Evolutionary conservation across 2,888 invertebrate genomes (phyloP).

Genomic region (Caenorhabditis macrosperma): DNA sequence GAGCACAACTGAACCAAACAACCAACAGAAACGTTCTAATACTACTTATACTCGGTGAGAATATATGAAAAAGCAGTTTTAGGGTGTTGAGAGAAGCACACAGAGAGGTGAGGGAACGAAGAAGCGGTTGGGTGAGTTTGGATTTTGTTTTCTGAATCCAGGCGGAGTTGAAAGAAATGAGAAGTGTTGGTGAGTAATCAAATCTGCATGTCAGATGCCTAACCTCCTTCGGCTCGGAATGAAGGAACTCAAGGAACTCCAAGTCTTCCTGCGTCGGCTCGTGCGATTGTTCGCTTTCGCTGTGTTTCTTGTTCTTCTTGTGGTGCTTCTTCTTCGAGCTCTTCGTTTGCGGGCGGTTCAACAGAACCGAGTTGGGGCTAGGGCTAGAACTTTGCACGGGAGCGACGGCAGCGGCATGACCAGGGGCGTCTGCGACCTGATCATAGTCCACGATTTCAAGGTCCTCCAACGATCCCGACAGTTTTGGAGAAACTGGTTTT

Average conservation of each 20-base stretch:
- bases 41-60: slow-evolving; percentile 8
- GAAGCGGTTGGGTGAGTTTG: slow-evolving; percentile 36
- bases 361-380: slow-evolving; percentile 42
- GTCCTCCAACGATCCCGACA: slow-evolving; percentile 31
- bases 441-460: slow-evolving; percentile 39
- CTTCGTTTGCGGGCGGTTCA: slow-evolving; percentile 28
- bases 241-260: slow-evolving; percentile 52
- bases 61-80: slow-evolving; percentile 6
- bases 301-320: slow-evolving; percentile 64
- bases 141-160: slow-evolving; percentile 5
- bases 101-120: slow-evolving; percentile 45
- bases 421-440: slow-evolving; percentile 13
- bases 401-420: background rate
- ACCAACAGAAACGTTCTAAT: slow-evolving; percentile 25
- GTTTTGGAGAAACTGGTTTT: slow-evolving; percentile 21
- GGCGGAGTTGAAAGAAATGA: background rate
- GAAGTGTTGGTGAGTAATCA: slow-evolving; percentile 1
- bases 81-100: slow-evolving; percentile 21
- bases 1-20: slow-evolving; percentile 20
- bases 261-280: slow-evolving; percentile 41
- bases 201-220: slow-evolving; percentile 35
- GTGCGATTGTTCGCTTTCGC: slow-evolving; percentile 47
- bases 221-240: slow-evolving; percentile 41
- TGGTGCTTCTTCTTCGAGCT: slow-evolving; percentile 66
- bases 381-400: slow-evolving; percentile 23